Evolutionary conservation across 1,140 invertebrate species (phyloP), one percentile per base, ranked within the genome.

Genomic region (Mactra quadrangularis): DNA sequence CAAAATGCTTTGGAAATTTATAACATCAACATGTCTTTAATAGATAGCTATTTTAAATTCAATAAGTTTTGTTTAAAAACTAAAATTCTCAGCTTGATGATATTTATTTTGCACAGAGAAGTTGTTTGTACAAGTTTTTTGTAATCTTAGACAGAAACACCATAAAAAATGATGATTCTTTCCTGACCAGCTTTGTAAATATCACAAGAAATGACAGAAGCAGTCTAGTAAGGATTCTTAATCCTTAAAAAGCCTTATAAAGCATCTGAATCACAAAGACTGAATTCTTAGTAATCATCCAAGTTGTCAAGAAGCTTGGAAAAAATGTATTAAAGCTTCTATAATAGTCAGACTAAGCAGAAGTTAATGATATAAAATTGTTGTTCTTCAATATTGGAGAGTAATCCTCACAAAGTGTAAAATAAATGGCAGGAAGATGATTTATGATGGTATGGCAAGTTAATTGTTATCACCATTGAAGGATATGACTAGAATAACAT

Each of bases 261-360:
- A 72, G 50, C 70, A 55, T 57, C 70, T 72, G 50, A 72, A 72
- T 72, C 70, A 72, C 70, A n/a, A 29, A 52, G 70, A 72, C 53
- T 72, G 53, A 57, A 47, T 41, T 72, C 70, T 72, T 52, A 55
- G 53, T 52, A 72, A 31, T 72, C 70, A 55, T 72, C 70, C 33
- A 57, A 27, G 31, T 29, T 72, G 70, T 72, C 70, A 72, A 72
- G 52, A 72, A 55, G 50, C 70, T 72, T 72, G 70, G 13, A 72
- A 57, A n/a, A 57, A 3, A 38, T 47, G 64, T 68, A 38, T 68
- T 50, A 68, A 68, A 35, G 70, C 70, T 72, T 41, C 70, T 72
- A 4, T 33, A 29, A 57, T 47, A 72, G 31, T 22, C 53, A 55
- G 70, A 70, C 19, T 35, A 31, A 57, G 38, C 50, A 68, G 70